Conservation (phyloP, 2,888 invertebrate genomes). For the Ecliptopera silaceata region DNA sequence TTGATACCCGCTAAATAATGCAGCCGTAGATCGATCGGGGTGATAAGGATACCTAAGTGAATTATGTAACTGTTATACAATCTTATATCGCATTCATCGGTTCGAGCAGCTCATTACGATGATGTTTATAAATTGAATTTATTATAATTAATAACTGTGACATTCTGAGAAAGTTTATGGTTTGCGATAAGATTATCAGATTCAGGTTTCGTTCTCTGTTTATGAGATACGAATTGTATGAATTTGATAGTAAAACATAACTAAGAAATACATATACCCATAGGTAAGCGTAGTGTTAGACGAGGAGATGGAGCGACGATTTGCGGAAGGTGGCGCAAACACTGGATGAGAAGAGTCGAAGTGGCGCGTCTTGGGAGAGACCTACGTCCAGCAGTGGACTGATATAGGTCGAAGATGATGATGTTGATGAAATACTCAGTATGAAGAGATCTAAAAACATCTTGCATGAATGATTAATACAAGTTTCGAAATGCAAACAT, state of each 20-base stretch:
- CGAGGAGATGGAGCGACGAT: too few relatives aligned
- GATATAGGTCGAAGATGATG: too few relatives aligned
- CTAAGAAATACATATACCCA: too few relatives aligned
- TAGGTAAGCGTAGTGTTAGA: too few relatives aligned
- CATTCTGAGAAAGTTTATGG: slow-evolving; percentile 23
- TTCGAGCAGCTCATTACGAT: slow-evolving; percentile 46
- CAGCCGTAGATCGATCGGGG: slow-evolving; percentile 50
- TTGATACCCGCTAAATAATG: slow-evolving; percentile 51
- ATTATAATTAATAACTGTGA: slow-evolving; percentile 21
- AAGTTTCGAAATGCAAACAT: slow-evolving; percentile 18
- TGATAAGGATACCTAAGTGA: slow-evolving; percentile 49
- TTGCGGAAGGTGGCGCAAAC: too few relatives aligned
- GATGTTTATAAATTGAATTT: slow-evolving; percentile 33
- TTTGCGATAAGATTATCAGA: background rate
- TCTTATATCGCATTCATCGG: slow-evolving; percentile 47
- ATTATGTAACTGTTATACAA: slow-evolving; percentile 60
- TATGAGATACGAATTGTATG: too few relatives aligned
- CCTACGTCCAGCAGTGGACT: too few relatives aligned
- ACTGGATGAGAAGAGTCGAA: too few relatives aligned
- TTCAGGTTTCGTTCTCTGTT: background rate
- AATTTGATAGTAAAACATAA: too few relatives aligned
- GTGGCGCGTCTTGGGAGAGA: too few relatives aligned
- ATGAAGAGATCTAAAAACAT: too few relatives aligned
- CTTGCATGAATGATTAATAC: background rate
- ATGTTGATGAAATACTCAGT: too few relatives aligned